Base-by-base conservation (phyloP, 2,888 invertebrate species). In the Mythimna lalbum region DNA sequence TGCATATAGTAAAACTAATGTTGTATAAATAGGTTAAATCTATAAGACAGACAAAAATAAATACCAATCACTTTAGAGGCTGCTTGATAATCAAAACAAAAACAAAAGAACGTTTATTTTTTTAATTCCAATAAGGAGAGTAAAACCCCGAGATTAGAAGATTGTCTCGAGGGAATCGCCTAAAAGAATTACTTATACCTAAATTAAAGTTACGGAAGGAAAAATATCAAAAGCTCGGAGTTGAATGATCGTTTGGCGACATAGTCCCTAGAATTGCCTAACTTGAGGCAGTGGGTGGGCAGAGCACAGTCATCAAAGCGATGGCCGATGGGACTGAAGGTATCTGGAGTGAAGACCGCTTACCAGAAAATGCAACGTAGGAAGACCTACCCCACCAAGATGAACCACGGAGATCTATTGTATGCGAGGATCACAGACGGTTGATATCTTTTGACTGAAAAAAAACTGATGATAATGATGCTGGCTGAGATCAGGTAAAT, bases 121-220 rank as follows among this genome's bases (percentile, higher is more conserved):
- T 74, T 74, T 53, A 78, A 82, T 82, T 73, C 65, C 70, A 75
- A 70, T 78, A 81, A 64, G 57, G 33, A 63, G 74, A 80, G 76
- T 66, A 69, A 53, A 71, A 78, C 72, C 56, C 63, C 63, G 43
- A 72, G 82, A 80, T 82, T 69, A 80, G 59, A 56, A 68, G 63
- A 68, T 71, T 68, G 68, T 59, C 69, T 31, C 73, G 23, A 50
- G 71, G 67, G 78, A 66, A 61, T 73, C 19, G 63, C 61, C 63
- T 76, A 68, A 82, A 69, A 78, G 78, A 78, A 81, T 80, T 81
- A 80, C 55, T 80, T 73, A 63, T 67, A 50, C 71, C 68, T 67
- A 52, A 69, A 64, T 62, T 70, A 67, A 70, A 75, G 70, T 69
- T 69, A 53, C 53, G 65, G 57, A 63, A 62, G 63, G 33, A 70